A percentile compares a stretch with the other conserved stretches of the same genome.
phyloP scores from a whole-genome alignment of 2,113 vertebrate genomes.

The Clarias gariepinus region DNA sequence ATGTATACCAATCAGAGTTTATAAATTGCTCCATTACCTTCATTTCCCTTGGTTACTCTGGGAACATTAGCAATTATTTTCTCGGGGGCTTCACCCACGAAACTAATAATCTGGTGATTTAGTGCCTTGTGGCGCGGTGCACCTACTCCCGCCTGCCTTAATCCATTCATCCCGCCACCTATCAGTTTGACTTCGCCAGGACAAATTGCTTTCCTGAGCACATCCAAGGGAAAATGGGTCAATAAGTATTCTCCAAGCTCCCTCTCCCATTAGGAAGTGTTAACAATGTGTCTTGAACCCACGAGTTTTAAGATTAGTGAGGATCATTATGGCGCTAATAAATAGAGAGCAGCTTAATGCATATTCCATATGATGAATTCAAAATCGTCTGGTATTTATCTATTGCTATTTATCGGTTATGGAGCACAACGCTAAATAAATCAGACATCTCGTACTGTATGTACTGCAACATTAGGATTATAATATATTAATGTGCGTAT shows the following conservation, averaged over 20 bases:
- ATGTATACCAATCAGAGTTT: slow-evolving; percentile 84
- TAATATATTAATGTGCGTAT: neutral
- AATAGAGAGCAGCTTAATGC: slow-evolving; percentile 23
- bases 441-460: neutral
- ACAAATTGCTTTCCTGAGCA: slow-evolving; percentile 76
- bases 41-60: slow-evolving; percentile 82
- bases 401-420: neutral
- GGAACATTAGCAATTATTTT: slow-evolving; percentile 85
- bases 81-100: slow-evolving; percentile 78
- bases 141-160: slow-evolving; percentile 68
- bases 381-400: slow-evolving; percentile 21
- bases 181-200: slow-evolving; percentile 80
- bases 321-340: slow-evolving; percentile 42
- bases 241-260: slow-evolving; percentile 72
- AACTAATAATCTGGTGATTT: slow-evolving; percentile 84
- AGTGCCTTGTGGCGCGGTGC: slow-evolving; percentile 73
- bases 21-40: slow-evolving; percentile 84
- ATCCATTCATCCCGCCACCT: slow-evolving; percentile 81
- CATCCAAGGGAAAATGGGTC: slow-evolving; percentile 75
- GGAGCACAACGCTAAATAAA: neutral
- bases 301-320: slow-evolving; percentile 35
- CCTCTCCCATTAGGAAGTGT: slow-evolving; percentile 64
- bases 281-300: slow-evolving; percentile 66
- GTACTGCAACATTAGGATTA: neutral
- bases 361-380: slow-evolving; percentile 30